Evolutionary conservation across 2,888 invertebrate genomes (phyloP).

Genomic region (Tribolium freemani): DNA sequence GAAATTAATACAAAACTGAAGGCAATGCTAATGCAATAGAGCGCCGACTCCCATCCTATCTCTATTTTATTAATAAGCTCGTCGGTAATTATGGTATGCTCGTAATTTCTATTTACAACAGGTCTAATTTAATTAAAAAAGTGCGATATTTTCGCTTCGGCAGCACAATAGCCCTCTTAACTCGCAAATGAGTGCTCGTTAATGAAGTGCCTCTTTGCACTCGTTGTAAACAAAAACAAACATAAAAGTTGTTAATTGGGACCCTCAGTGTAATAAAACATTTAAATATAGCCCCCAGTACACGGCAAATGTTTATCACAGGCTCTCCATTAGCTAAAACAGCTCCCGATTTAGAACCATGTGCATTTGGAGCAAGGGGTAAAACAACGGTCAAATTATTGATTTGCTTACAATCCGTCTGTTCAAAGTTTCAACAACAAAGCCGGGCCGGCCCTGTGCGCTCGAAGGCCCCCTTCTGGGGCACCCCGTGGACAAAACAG

Average conservation of each 20-base stretch:
- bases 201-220: neutral
- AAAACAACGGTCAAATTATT: constrained; percentile 64
- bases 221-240: constrained; percentile 1
- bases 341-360: constrained; percentile 53
- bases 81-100: constrained; percentile 8
- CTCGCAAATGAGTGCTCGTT: neutral
- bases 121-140: neutral
- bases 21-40: constrained; percentile 4
- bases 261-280: neutral
- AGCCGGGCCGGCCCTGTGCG: neutral
- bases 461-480: neutral
- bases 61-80: constrained; percentile 7
- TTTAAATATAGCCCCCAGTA: neutral
- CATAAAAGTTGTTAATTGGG: neutral
- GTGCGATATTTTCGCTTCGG: neutral
- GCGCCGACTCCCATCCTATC: neutral
- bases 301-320: neutral
- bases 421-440: constrained; percentile 19
- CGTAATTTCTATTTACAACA: neutral
- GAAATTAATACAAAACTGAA: constrained; percentile 2
- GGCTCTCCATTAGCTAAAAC: constrained; percentile 1
- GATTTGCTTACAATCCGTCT: constrained; percentile 60
- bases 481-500: neutral
- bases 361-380: constrained; percentile 59
- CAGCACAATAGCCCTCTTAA: neutral